Evolutionary conservation across 2,113 vertebrate genomes (phyloP).

Genomic region (Rhagologus leucostigma): DNA sequence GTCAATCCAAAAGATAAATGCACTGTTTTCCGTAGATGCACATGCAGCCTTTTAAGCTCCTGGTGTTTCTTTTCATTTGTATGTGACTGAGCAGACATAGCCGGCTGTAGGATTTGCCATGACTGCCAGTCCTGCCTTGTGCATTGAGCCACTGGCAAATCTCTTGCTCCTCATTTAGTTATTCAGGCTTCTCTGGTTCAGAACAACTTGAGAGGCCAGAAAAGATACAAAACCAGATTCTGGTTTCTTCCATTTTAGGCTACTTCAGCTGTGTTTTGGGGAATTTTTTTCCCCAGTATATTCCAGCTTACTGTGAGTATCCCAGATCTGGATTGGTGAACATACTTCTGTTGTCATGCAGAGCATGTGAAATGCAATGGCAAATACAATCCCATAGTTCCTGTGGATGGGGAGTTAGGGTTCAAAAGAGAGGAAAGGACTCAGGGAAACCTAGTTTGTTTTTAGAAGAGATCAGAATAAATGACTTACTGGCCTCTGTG

Average conservation of each 20-base stretch:
- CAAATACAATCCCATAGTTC: not conserved
- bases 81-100: not conserved
- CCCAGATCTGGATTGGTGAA: not conserved
- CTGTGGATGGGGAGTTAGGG: not conserved
- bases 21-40: not conserved
- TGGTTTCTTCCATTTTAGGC: not conserved
- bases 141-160: rapidly evolving
- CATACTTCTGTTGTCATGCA: not conserved
- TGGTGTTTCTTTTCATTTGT: not conserved
- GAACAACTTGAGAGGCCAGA: not conserved
- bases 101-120: not conserved
- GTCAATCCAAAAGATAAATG: not conserved
- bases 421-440: not conserved
- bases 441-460: not conserved
- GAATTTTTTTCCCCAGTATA: not conserved
- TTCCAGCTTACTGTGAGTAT: not conserved
- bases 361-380: not conserved
- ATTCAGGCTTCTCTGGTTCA: not conserved
- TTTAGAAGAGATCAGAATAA: not conserved
- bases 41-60: not conserved
- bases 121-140: not conserved
- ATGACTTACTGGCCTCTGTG: not conserved
- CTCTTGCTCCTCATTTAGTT: not conserved
- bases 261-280: not conserved
- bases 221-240: not conserved